A percentile compares a stretch with the other conserved stretches of the same genome.
phyloP scores from a whole-genome alignment of 2,797 vertebrate species.

The Sitta carolinensis region DNA sequence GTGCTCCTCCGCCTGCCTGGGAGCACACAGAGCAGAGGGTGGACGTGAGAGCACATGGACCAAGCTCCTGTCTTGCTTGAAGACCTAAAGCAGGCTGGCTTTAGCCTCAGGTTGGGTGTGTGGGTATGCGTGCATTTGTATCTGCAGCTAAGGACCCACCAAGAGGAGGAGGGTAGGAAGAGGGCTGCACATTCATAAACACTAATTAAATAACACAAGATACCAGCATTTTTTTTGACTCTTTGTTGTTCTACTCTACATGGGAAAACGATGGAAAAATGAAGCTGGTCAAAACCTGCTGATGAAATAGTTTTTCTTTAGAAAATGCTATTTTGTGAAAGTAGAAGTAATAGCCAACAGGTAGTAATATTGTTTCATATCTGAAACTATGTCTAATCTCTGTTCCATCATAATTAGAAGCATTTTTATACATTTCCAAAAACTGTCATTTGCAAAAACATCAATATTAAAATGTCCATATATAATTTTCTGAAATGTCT shows the following conservation, averaged over 20 bases:
- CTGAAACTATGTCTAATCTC: background rate
- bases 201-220: background rate
- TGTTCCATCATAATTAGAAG: background rate
- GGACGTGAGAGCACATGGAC: background rate
- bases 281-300: background rate
- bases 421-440: background rate
- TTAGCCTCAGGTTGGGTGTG: background rate
- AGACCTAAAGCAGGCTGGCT: background rate
- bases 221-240: background rate
- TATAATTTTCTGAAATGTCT: background rate
- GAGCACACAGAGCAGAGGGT: background rate
- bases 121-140: background rate
- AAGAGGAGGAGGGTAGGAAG: background rate
- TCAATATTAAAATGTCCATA: background rate
- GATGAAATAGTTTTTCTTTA: background rate
- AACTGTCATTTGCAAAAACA: background rate
- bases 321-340: background rate
- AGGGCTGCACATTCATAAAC: background rate
- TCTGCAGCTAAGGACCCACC: background rate
- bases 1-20: background rate
- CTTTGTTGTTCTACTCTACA: background rate
- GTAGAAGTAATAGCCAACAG: background rate
- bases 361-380: background rate
- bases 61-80: background rate
- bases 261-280: background rate